A percentile compares a stretch with the other conserved stretches of the same genome.
phyloP scores from a whole-genome alignment of 2,888 invertebrate species.

The Coecobrya sp. region DNA sequence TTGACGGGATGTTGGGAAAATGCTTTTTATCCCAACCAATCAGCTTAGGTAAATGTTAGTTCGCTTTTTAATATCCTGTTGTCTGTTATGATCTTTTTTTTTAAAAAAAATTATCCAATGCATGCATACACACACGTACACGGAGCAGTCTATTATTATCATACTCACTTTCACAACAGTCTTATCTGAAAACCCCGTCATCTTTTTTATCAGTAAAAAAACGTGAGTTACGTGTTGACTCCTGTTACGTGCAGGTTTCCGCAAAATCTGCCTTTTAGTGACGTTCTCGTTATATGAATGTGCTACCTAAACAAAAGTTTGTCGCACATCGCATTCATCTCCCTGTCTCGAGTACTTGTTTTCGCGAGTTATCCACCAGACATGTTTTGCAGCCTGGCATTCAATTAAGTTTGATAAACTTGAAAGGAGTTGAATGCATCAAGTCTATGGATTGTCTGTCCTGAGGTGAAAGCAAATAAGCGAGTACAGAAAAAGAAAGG shows the following conservation, averaged over 20 bases:
- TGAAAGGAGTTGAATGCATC: constrained; percentile 51
- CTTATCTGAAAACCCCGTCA: constrained; percentile 11
- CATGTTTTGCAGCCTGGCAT: constrained; percentile 62
- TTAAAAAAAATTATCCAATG: neutral
- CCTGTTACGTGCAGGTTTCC: constrained; percentile 46
- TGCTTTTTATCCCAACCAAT: no score
- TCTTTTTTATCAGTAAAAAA: constrained; percentile 18
- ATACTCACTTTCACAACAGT: constrained; percentile 30
- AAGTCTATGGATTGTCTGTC: constrained; percentile 28
- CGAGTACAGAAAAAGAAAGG: constrained; percentile 42
- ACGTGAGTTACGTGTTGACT: constrained; percentile 51
- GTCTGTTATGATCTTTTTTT: no score
- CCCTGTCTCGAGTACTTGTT: neutral
- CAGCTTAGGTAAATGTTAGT: no score
- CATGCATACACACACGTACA: neutral
- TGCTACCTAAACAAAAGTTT: constrained; percentile 49
- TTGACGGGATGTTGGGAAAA: no score
- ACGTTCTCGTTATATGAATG: constrained; percentile 36
- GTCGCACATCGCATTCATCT: constrained; percentile 47
- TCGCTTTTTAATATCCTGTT: no score
- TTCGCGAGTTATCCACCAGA: constrained; percentile 35
- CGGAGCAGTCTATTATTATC: neutral
- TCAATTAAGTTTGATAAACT: constrained; percentile 72
- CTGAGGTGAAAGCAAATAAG: constrained; percentile 69
- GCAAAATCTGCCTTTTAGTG: constrained; percentile 2